A percentile compares a stretch with the other conserved stretches of the same genome.
These are phyloP conservation scores for Cavia porcellus DNA, from an alignment of 2,113 vertebrate genomes.

Conservation along the genomic window DNA sequence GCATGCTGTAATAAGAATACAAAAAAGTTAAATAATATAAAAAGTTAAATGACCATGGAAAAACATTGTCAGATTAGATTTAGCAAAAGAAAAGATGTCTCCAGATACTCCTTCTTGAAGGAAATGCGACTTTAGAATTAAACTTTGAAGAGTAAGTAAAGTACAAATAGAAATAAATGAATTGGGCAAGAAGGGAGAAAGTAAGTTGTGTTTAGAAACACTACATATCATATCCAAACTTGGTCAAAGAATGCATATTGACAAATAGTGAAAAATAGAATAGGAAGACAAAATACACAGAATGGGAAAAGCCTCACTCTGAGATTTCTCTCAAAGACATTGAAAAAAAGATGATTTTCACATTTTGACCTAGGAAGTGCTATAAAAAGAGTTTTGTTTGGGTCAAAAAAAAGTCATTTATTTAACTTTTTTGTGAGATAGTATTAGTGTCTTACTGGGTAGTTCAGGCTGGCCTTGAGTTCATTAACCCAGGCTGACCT, in stretches of 20 bases:
- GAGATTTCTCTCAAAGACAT: background rate
- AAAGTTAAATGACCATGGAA: background rate
- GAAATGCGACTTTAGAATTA: background rate
- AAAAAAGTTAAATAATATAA: slow-evolving; percentile 38
- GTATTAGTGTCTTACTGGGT: too few relatives aligned
- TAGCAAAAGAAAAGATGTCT: background rate
- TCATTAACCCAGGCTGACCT: too few relatives aligned
- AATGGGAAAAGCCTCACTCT: background rate
- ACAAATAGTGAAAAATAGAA: background rate
- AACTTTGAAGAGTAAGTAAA: slow-evolving; percentile 23
- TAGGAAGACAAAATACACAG: slow-evolving; percentile 14
- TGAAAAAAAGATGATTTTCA: background rate
- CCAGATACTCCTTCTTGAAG: background rate
- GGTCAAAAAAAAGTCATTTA: background rate
- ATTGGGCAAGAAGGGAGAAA: background rate
- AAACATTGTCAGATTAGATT: background rate
- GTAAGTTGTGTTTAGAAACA: slow-evolving; percentile 9
- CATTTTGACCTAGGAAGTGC: slow-evolving; percentile 16
- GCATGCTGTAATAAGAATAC: background rate
- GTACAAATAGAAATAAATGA: background rate
- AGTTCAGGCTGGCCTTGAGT: too few relatives aligned
- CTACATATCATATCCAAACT: background rate
- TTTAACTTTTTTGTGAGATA: too few relatives aligned
- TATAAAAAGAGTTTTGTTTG: background rate
- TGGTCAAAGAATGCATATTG: background rate